These are phyloP conservation scores for Heliornis fulica DNA, from an alignment of 2,113 vertebrate genomes.

Conservation along the genomic window DNA sequence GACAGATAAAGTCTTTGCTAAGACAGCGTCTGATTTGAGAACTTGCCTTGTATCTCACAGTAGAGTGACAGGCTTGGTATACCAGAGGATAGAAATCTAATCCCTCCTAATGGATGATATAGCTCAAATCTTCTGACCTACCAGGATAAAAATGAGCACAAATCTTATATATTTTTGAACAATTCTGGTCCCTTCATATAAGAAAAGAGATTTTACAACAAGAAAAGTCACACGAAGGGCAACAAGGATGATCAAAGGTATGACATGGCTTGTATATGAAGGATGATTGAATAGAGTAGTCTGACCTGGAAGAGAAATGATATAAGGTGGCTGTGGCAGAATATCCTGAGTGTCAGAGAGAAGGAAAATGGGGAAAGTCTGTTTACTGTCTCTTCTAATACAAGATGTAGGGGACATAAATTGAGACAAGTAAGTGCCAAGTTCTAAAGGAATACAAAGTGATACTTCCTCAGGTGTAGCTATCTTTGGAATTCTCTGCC, in stretches of 20 bases:
- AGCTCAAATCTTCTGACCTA: slow-evolving; percentile 13
- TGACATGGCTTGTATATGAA: neutral
- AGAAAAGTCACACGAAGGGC: neutral
- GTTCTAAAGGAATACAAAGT: neutral
- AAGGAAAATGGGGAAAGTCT: neutral
- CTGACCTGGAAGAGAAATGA: slow-evolving; percentile 2
- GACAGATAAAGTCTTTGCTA: neutral
- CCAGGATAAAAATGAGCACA: neutral
- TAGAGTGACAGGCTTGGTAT: neutral
- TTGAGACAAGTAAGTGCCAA: neutral
- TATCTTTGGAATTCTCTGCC: neutral
- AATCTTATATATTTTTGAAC: neutral
- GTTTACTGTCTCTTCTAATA: neutral
- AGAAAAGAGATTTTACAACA: neutral
- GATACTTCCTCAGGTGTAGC: neutral
- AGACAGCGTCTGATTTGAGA: neutral
- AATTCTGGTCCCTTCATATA: neutral
- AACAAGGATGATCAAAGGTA: neutral
- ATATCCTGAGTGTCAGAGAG: slow-evolving; percentile 1
- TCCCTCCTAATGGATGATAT: neutral
- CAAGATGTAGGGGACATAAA: neutral
- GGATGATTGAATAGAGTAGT: neutral
- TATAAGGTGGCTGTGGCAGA: neutral
- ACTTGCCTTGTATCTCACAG: neutral
- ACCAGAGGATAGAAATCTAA: neutral